Evolutionary conservation across 2,888 invertebrate species (phyloP).

Genomic region (Spisula subtruncata): DNA sequence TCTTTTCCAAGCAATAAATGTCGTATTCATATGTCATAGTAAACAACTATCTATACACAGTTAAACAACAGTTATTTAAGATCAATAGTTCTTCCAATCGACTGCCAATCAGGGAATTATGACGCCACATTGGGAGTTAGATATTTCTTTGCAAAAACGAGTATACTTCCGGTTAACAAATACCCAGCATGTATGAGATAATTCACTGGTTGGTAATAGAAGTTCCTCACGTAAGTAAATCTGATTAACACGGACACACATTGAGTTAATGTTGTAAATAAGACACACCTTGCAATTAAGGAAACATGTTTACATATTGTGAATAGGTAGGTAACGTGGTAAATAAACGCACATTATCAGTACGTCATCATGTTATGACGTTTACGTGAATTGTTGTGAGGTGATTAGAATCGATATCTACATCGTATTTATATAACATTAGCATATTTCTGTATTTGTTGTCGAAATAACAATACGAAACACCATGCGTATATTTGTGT

Average conservation of each 20-base stretch:
- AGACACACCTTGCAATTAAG: neutral
- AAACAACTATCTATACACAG: too few relatives aligned
- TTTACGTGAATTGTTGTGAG: neutral
- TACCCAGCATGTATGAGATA: neutral
- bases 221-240: neutral
- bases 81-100: too few relatives aligned
- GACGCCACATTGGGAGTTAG: neutral
- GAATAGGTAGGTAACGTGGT: too few relatives aligned
- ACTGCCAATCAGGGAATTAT: neutral
- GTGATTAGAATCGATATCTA: neutral
- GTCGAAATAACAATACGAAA: too few relatives aligned
- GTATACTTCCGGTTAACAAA: neutral
- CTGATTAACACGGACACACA: neutral
- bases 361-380: too few relatives aligned
- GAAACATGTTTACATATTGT: too few relatives aligned
- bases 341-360: too few relatives aligned
- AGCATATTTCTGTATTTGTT: too few relatives aligned
- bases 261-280: neutral
- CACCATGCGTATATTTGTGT: too few relatives aligned
- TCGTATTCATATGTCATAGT: too few relatives aligned
- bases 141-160: neutral
- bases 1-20: too few relatives aligned
- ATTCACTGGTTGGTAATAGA: neutral
- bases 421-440: too few relatives aligned
- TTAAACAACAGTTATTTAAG: neutral